Conservation (phyloP, 1,140 invertebrate species). For the Procambarus clarkii region DNA sequence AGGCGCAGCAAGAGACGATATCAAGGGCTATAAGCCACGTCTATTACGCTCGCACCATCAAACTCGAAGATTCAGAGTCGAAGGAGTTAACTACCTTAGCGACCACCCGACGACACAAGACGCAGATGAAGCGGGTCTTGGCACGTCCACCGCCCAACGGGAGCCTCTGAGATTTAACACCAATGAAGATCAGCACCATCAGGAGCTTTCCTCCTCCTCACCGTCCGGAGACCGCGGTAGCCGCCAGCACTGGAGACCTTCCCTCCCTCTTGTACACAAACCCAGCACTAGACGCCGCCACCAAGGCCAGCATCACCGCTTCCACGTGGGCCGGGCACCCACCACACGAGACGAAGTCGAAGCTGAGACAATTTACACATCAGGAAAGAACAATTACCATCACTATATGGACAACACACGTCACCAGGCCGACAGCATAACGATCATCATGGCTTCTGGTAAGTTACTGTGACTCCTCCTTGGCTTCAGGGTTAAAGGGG, state of each 20-base stretch:
- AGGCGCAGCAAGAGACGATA: neutral
- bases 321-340: neutral
- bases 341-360: constrained; percentile 21
- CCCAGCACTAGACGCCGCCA: neutral
- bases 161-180: neutral
- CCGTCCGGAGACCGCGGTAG: neutral
- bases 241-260: neutral
- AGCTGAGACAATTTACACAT: constrained; percentile 12
- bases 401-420: constrained; percentile 3
- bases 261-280: neutral
- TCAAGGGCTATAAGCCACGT: neutral
- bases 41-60: neutral
- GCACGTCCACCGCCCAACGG: neutral
- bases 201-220: neutral
- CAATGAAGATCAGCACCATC: neutral
- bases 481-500: neutral
- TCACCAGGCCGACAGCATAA: constrained; percentile 56
- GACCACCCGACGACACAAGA: neutral
- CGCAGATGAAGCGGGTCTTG: neutral
- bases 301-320: neutral
- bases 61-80: too few species aligned
- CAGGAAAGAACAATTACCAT: neutral
- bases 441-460: constrained; percentile 51
- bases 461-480: neutral
- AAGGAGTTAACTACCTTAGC: neutral